Evolutionary conservation across 2,888 invertebrate species (phyloP), one percentile per base, ranked within the genome.

Genomic region (Agrilus biguttatus): DNA sequence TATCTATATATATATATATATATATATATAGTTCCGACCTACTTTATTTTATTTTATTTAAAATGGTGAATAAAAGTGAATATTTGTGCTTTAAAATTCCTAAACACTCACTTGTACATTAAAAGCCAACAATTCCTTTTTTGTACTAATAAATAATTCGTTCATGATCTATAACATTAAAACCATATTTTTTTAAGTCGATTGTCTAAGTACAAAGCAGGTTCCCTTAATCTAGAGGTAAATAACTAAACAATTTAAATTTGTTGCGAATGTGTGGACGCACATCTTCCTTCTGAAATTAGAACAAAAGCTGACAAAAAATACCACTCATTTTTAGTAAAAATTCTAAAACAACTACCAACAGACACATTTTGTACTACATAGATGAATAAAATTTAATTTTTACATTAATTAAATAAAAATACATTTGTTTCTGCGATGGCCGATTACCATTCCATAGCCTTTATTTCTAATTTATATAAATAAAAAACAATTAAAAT

Each of bases 231-330:
- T 86, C 87, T 3, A 89, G 87, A 36, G 90, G 89, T 55, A 92
- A 69, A 62, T 88, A 85, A 59, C 86, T 88, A 69, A 89, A 89
- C 8, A 93, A 74, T 59, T 88, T 83, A 70, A 85, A 95, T 60
- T 86, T 85, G 56, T 91, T 87, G 45, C 90, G 74, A 53, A 95
- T 90, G 66, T 85, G 84, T 2, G 92, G 92, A 48, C 95, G 75
- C 0, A 95, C 93, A 65, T 95, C 95, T 62, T 87, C 86, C 61
- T 85, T 85, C 87, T 88, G 72, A 41, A 72, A 73, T 49, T 50
- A 49, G 42, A 50, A 50, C 36, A 51, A 17, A 17, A 2, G 4
- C 17, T 4, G 17, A 17, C 17, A n/a, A n/a, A 49, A 41, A 43
- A 14, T 32, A 33, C 10, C 6, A 35, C 5, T 35, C 14, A 10